A percentile compares a stretch with the other conserved stretches of the same genome.
Evolutionary conservation across 2,113 vertebrate species (phyloP).

Genomic region (Zonotrichia leucophrys): DNA sequence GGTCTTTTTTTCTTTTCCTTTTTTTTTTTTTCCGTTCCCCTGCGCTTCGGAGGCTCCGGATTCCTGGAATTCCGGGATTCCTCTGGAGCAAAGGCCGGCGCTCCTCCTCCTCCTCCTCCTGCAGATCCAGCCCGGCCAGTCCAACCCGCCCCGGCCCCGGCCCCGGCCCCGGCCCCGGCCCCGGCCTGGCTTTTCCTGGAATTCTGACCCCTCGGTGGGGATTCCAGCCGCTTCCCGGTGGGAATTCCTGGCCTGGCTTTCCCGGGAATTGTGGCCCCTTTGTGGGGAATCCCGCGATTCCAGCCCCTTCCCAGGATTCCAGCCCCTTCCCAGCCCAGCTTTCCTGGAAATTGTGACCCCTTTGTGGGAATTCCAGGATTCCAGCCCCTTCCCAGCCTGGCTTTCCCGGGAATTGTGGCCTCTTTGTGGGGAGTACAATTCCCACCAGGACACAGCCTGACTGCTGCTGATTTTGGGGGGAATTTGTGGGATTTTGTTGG

Average conservation of each 20-base stretch:
- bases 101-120: not conserved
- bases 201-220: not conserved
- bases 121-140: not conserved
- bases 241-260: no score
- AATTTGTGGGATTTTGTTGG: not conserved
- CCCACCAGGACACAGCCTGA: not conserved
- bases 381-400: no score
- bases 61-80: not conserved
- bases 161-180: not conserved
- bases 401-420: no score
- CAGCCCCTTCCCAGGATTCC: no score
- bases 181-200: not conserved
- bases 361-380: no score
- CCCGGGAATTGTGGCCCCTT: not conserved
- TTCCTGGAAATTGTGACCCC: no score
- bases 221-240: not conserved
- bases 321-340: no score
- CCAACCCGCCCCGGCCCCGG: not conserved
- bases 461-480: rapidly evolving
- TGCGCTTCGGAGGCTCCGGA: not conserved
- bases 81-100: not conserved
- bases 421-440: not conserved
- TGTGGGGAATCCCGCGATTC: rapidly evolving
- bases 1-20: not conserved
- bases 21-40: not conserved